Base-by-base conservation (phyloP, 2,888 invertebrate genomes). In the Amiota mariae region DNA sequence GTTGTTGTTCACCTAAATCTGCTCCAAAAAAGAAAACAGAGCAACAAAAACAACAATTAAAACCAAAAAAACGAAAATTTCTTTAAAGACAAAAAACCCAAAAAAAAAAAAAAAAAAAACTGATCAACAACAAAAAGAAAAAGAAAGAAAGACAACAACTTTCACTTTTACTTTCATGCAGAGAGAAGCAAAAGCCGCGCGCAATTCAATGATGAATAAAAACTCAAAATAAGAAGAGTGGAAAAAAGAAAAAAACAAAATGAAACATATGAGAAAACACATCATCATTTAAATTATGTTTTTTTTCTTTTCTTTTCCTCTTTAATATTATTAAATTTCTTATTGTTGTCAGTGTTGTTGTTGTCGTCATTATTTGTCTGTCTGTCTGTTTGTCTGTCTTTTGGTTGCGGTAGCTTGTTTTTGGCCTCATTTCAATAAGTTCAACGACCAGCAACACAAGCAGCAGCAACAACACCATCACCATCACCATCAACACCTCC, bases 81-180 rank as follows among this genome's bases (percentile, higher is more conserved):
- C 61, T 73, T 70, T 70, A 46, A 46, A 47, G 18, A 54, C 18
- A 6, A 70, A 24, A 57, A 57, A 36, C 36, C 18, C n/a, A 70
- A 24, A 24, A 56, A 70, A 57, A n/a, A 56, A 70, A 9, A 20
- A 57, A 56, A 70, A 57, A n/a, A 56, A 70, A 9, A 20, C 18
- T 10, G 8, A 57, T 4, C 36, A 8, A 18, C 57, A 10, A 57
- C 24, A 57, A 57, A 70, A 11, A 4, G 2, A 49, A 46, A 49
- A 13, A 70, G 11, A 61, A 13, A 10, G 24, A 15, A 71, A 11
- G 51, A 63, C 18, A 66, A 74, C 68, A 79, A 84, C 86, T 87
- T 85, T 85, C 87, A 87, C 87, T 87, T 85, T 85, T 87, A 87
- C 86, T 85, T 87, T 85, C 87, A 75, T 73, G 71, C 75, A 64